Percentiles rank a stretch among this genome's conserved stretches.
These are phyloP conservation scores for Melipona bicolor DNA, from an alignment of 2,888 invertebrate genomes.

Conservation along the genomic window DNA sequence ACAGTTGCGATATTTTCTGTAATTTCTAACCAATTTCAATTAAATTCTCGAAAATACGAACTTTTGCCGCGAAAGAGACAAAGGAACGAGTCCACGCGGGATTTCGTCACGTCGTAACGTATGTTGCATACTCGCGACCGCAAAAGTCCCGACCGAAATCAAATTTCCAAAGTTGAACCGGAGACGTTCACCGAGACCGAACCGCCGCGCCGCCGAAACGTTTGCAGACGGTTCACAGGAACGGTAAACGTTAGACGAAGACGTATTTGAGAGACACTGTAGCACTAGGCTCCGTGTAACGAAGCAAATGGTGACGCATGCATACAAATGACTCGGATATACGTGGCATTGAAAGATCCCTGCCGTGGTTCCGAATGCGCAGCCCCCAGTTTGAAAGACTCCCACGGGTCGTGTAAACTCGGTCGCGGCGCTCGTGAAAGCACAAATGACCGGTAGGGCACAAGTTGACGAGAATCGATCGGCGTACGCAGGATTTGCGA, in stretches of 20 bases:
- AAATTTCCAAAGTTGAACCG: not conserved
- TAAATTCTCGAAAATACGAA: too few relatives aligned
- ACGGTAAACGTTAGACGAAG: slow-evolving; percentile 22
- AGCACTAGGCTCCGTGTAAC: slow-evolving; percentile 49
- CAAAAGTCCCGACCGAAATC: not conserved
- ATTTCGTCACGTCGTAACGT: too few relatives aligned
- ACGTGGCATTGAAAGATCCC: slow-evolving; percentile 46
- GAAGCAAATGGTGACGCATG: slow-evolving; percentile 63
- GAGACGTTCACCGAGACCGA: too few relatives aligned
- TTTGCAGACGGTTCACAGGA: not conserved
- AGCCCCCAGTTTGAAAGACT: slow-evolving; percentile 61
- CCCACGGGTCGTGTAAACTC: slow-evolving; percentile 71
- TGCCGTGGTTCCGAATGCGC: slow-evolving; percentile 57
- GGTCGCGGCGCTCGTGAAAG: slow-evolving; percentile 57
- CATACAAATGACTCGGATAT: slow-evolving; percentile 59
- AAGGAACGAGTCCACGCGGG: too few relatives aligned
- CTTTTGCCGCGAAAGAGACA: too few relatives aligned
- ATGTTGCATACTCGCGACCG: not conserved
- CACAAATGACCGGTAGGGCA: slow-evolving; percentile 67
- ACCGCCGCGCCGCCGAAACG: too few relatives aligned
- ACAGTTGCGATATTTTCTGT: too few relatives aligned
- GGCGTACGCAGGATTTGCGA: slow-evolving; percentile 58
- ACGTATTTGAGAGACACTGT: slow-evolving; percentile 28
- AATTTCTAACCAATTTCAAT: too few relatives aligned
- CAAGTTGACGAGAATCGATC: slow-evolving; percentile 70